phyloP scores from a whole-genome alignment of 2,797 vertebrate genomes.

The Rhinatrema bivittatum region DNA sequence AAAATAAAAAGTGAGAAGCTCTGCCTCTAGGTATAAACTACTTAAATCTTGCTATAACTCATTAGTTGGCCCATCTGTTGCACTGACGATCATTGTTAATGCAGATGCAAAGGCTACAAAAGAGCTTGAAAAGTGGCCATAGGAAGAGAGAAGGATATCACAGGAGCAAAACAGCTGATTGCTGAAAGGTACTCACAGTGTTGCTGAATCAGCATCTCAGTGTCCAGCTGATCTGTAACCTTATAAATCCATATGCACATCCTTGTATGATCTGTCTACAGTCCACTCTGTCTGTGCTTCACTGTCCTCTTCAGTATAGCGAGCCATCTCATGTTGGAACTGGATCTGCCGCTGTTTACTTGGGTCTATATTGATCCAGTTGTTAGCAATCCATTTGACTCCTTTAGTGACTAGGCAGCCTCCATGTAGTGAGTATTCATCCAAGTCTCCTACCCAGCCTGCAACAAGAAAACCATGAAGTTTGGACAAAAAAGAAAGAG shows the following conservation, averaged over 20 bases:
- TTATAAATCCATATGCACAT: constrained; percentile 56
- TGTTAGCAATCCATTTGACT: constrained; percentile 97
- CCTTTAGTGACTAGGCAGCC: constrained; percentile 89
- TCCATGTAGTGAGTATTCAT: constrained; percentile 91
- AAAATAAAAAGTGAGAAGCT: too few relatives aligned
- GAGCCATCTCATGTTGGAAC: constrained; percentile 78
- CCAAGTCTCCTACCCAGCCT: constrained; percentile 98
- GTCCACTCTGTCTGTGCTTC: constrained; percentile 55
- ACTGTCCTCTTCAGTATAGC: constrained; percentile 32
- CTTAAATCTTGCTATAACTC: too few relatives aligned
- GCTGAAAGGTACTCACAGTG: too few relatives aligned
- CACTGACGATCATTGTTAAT: too few relatives aligned
- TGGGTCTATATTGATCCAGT: constrained; percentile 97
- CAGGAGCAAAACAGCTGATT: too few relatives aligned
- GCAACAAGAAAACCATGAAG: background rate
- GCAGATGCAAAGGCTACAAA: too few relatives aligned
- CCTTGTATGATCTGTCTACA: constrained; percentile 54
- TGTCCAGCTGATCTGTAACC: background rate
- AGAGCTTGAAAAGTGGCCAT: too few relatives aligned
- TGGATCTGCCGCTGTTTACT: constrained; percentile 81
- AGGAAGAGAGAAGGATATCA: too few relatives aligned
- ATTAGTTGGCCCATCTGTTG: too few relatives aligned
- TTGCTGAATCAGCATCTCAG: too few relatives aligned
- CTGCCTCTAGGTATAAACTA: too few relatives aligned
- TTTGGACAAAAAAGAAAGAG: too few relatives aligned